Base-by-base conservation (phyloP, 2,888 invertebrate species). In the Ramazzottius varieornatus region DNA sequence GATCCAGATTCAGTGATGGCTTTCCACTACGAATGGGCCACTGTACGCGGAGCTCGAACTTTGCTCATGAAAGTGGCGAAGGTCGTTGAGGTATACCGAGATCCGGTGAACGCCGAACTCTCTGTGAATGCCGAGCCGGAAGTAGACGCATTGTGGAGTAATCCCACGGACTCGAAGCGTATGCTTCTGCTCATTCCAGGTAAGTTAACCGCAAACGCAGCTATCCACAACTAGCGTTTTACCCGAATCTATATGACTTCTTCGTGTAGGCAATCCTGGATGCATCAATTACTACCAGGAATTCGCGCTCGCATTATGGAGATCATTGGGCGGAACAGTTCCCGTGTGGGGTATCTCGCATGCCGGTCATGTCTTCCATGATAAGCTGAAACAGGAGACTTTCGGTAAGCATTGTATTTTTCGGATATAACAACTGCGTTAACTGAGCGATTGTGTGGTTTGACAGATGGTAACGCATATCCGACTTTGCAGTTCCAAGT, bases 321-420 rank as follows among this genome's bases (percentile, higher is more conserved):
- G 80, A 68, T 79, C 78, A 66, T 77, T 85, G 34, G 78, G 78
- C 1, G 72, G 74, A 2, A 77, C 78, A 24, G 78, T 83, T 67
- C 85, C 90, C 4, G 82, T 91, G 1, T 89, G 89, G 84, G 80
- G 85, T 40, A 77, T 92, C 67, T 86, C 84, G 64, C 86, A 87
- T 73, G 82, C 84, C 69, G 92, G 92, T 33, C 91, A 90, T 74
- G 85, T 86, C 4, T 54, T 54, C 29, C 54, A 54, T 24, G 20
- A 16, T 4, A 13, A 29, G 4, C 29, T 54, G 54, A 54, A 4
- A 8, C 4, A 54, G 29, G 54, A 54, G 24, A 54, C 29, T n/a
- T 54, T 54, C 29, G 54, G 54, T 54, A 40, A 40, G 40, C 8
- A 40, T 20, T 40, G 40, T 8, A 40, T 20, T 20, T 13, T 40